A percentile compares a stretch with the other conserved stretches of the same genome.
These are phyloP conservation scores for Brachionus asplanchnoidis DNA, from an alignment of 1,140 invertebrate species.

Conservation along the genomic window DNA sequence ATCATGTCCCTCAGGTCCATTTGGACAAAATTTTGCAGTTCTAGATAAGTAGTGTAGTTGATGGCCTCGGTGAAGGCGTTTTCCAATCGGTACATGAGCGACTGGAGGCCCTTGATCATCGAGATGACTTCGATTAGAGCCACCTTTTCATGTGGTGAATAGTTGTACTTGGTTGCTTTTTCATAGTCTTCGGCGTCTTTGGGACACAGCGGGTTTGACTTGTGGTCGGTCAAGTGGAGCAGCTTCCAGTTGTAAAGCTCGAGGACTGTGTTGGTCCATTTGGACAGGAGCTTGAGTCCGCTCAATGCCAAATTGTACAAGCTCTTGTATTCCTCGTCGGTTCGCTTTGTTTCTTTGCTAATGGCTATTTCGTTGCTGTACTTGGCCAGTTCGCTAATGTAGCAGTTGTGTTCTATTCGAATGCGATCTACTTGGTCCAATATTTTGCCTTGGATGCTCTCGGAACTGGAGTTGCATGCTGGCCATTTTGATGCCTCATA, in stretches of 20 bases:
- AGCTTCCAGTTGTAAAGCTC: conserved; percentile 88
- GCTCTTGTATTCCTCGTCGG: conserved; percentile 85
- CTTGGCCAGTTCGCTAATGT: conserved; percentile 88
- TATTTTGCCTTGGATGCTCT: conserved; percentile 83
- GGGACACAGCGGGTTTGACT: conserved; percentile 83
- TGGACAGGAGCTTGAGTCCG: conserved; percentile 84
- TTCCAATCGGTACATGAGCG: conserved; percentile 94
- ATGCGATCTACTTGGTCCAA: conserved; percentile 91
- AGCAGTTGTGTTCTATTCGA: conserved; percentile 91
- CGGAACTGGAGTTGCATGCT: conserved; percentile 64
- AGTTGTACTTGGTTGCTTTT: conserved; percentile 93
- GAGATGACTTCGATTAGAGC: conserved; percentile 96
- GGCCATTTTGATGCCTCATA: conserved; percentile 91
- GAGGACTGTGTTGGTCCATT: conserved; percentile 94
- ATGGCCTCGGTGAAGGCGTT: conserved; percentile 95
- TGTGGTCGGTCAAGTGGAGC: conserved; percentile 91
- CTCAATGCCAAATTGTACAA: conserved; percentile 82
- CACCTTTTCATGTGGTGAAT: conserved; percentile 93
- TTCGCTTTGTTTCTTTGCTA: conserved; percentile 67
- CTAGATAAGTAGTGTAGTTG: conserved; percentile 84
- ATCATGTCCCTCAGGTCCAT: conserved; percentile 80
- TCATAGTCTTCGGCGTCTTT: conserved; percentile 98
- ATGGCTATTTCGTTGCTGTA: conserved; percentile 80
- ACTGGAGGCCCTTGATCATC: conserved; percentile 98
- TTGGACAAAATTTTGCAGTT: conserved; percentile 96